These are phyloP conservation scores for Rousettus leschenaultii DNA, from an alignment of 2,113 vertebrate genomes.

Conservation along the genomic window DNA sequence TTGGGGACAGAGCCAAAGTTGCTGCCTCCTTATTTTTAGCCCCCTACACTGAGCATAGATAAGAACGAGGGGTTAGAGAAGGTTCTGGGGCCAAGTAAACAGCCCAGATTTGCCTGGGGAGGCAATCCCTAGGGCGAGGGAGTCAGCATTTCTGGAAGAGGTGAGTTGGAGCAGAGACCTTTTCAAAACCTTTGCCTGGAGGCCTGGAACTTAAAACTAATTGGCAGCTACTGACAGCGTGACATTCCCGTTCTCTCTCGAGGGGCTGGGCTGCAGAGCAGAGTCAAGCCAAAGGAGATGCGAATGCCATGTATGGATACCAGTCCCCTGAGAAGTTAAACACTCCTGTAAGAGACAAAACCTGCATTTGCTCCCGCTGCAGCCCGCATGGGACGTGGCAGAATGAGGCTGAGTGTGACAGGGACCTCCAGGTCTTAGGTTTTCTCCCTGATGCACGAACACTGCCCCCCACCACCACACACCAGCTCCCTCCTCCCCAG, in stretches of 20 bases:
- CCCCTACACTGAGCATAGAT: not conserved
- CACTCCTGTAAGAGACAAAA: not conserved
- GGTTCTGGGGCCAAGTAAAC: not conserved
- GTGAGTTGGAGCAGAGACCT: not conserved
- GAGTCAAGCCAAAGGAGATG: too few relatives aligned
- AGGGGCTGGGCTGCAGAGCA: not conserved
- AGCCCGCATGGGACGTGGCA: not conserved
- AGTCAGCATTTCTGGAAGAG: not conserved
- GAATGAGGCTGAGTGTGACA: not conserved
- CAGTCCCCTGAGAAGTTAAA: not conserved
- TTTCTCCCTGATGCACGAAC: not conserved
- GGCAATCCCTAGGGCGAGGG: not conserved
- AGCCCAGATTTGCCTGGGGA: not conserved
- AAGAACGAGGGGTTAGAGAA: not conserved
- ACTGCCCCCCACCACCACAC: not conserved
- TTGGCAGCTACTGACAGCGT: not conserved
- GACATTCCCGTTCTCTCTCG: not conserved
- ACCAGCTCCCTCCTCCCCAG: not conserved
- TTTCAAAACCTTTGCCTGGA: not conserved
- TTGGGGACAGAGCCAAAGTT: not conserved
- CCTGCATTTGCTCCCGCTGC: not conserved
- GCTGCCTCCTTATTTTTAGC: not conserved
- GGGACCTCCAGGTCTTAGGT: not conserved
- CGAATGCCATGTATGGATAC: not conserved
- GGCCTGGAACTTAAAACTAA: constrained; percentile 14